Conservation (phyloP, 2,888 invertebrate genomes). For the Sabatieria punctata region DNA sequence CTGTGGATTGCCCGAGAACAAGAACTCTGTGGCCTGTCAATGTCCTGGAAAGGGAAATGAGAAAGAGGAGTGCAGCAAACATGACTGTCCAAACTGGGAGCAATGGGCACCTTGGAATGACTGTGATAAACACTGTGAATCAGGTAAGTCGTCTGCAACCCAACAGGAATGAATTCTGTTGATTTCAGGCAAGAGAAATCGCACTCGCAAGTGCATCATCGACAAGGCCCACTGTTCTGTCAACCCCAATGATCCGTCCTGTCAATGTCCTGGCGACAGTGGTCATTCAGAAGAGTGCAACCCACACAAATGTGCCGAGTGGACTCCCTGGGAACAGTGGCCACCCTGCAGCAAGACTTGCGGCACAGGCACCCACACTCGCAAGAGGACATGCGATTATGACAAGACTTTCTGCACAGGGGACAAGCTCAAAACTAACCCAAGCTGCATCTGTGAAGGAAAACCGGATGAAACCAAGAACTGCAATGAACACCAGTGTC, state of each 20-base stretch:
- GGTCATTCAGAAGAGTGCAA: not conserved
- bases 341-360: conserved; percentile 1
- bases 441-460: not conserved
- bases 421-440: not conserved
- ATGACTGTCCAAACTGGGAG: not conserved
- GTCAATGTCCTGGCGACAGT: not conserved
- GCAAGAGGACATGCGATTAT: conserved; percentile 3
- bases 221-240: not conserved
- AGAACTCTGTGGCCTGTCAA: not conserved
- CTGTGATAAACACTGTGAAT: no score
- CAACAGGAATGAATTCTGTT: no score
- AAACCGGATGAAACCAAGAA: no score
- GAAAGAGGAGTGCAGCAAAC: not conserved
- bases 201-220: no score
- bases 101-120: not conserved
- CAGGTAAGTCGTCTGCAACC: no score
- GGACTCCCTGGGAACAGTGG: conserved; percentile 5
- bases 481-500: no score
- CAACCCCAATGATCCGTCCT: not conserved
- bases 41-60: not conserved
- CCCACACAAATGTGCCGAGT: not conserved
- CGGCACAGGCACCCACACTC: conserved; percentile 2
- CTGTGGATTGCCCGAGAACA: not conserved
- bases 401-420: conserved; percentile 5
- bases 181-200: no score